A percentile compares a stretch with the other conserved stretches of the same genome.
Conservation (phyloP, 2,888 invertebrate species). For the Sesia bembeciformis region DNA sequence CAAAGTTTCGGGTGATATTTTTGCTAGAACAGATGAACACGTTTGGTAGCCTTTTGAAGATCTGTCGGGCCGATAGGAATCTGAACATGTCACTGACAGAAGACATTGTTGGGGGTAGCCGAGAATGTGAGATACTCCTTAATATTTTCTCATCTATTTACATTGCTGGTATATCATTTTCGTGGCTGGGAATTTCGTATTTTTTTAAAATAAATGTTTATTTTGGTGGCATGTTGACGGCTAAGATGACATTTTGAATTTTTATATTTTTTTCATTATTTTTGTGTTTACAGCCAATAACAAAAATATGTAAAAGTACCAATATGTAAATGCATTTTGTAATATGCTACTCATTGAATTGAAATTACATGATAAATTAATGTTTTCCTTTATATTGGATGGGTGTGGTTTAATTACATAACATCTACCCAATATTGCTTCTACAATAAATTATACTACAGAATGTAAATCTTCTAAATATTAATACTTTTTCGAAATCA, state of each 20-base stretch:
- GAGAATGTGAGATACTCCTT: slow-evolving; percentile 6
- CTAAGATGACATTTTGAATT: slow-evolving; percentile 15
- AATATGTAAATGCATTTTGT: too few species aligned
- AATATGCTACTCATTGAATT: too few species aligned
- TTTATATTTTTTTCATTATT: slow-evolving; percentile 10
- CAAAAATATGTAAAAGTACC: too few species aligned
- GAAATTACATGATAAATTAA: too few species aligned
- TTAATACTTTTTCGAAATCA: too few species aligned
- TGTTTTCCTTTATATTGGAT: too few species aligned
- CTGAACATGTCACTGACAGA: slow-evolving; percentile 21
- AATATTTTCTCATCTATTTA: slow-evolving; percentile 7
- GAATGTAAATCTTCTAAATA: too few species aligned
- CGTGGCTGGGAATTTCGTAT: slow-evolving; percentile 11
- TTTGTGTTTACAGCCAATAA: too few species aligned
- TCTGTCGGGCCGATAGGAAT: slow-evolving; percentile 17
- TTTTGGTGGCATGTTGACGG: slow-evolving; percentile 36
- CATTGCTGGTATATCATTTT: slow-evolving; percentile 3
- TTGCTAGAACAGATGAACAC: slow-evolving; percentile 14
- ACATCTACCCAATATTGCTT: too few species aligned
- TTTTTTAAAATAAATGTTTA: not conserved
- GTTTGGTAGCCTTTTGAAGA: slow-evolving; percentile 15
- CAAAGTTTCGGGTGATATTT: slow-evolving; percentile 18
- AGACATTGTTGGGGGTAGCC: slow-evolving; percentile 35
- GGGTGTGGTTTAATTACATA: too few species aligned
- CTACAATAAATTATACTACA: too few species aligned